A percentile compares a stretch with the other conserved stretches of the same genome.
Conservation (phyloP, 2,888 invertebrate species). For the Dynastes tityus region DNA sequence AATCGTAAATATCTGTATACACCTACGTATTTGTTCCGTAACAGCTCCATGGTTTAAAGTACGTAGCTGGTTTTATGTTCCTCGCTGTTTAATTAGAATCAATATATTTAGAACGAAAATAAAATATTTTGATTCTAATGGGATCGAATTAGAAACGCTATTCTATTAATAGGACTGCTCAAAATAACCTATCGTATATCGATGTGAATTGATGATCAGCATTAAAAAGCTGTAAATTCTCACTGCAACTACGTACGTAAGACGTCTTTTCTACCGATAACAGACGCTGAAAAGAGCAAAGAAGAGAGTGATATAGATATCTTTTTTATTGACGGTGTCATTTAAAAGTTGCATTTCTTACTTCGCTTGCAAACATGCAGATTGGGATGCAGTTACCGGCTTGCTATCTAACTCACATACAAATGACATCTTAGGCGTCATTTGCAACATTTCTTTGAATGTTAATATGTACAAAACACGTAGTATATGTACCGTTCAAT, state of each 20-base stretch:
- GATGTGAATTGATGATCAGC: constrained; percentile 9
- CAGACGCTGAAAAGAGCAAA: background rate
- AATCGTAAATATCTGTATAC: too few relatives aligned
- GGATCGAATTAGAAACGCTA: background rate
- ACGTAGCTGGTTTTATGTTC: too few relatives aligned
- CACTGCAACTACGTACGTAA: background rate
- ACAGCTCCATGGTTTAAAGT: too few relatives aligned
- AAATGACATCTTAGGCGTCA: constrained; percentile 24
- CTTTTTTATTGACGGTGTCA: background rate
- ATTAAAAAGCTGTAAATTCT: constrained; percentile 36
- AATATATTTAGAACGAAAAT: constrained; percentile 11
- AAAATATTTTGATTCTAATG: constrained; percentile 12
- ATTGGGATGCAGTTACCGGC: background rate
- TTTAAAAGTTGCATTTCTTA: background rate
- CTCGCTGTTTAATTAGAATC: background rate
- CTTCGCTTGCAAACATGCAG: background rate
- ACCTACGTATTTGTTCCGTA: too few relatives aligned
- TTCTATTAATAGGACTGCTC: background rate
- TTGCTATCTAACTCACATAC: constrained; percentile 15
- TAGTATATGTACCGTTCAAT: too few relatives aligned
- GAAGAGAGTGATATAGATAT: background rate
- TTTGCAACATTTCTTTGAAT: too few relatives aligned
- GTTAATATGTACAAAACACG: too few relatives aligned
- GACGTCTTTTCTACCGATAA: background rate
- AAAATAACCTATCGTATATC: background rate